Percentiles rank a stretch among this genome's conserved stretches.
These are phyloP conservation scores for Noctilio leporinus DNA, from an alignment of 2,113 vertebrate species.

Conservation along the genomic window DNA sequence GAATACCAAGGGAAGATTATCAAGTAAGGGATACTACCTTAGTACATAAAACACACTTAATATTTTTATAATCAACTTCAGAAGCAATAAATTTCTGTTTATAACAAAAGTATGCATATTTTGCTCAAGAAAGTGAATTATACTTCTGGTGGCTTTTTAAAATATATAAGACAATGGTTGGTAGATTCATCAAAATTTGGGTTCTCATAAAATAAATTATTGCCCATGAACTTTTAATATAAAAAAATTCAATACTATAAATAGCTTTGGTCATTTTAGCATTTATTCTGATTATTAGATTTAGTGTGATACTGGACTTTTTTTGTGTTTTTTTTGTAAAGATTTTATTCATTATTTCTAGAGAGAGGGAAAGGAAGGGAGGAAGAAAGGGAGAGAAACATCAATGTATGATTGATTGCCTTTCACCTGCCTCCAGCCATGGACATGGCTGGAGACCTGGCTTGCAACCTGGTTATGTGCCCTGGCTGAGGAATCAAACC, in stretches of 20 bases:
- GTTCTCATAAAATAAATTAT: neutral
- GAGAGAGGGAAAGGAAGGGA: too few species aligned
- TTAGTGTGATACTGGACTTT: neutral
- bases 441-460: too few species aligned
- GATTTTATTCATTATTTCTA: too few species aligned
- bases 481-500: too few species aligned
- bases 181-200: neutral
- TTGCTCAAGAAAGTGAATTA: neutral
- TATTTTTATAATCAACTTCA: neutral
- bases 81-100: neutral
- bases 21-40: neutral
- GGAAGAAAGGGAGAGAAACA: too few species aligned
- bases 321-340: too few species aligned
- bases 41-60: neutral
- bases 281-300: neutral
- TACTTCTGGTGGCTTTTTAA: neutral
- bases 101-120: neutral
- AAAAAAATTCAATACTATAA: neutral
- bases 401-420: too few species aligned
- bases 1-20: neutral
- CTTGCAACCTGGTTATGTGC: too few species aligned
- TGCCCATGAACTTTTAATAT: neutral
- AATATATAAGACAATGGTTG: neutral
- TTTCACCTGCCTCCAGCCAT: too few species aligned
- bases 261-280: neutral